Conservation (phyloP, 2,113 vertebrate species). For the Tor tambroides region DNA sequence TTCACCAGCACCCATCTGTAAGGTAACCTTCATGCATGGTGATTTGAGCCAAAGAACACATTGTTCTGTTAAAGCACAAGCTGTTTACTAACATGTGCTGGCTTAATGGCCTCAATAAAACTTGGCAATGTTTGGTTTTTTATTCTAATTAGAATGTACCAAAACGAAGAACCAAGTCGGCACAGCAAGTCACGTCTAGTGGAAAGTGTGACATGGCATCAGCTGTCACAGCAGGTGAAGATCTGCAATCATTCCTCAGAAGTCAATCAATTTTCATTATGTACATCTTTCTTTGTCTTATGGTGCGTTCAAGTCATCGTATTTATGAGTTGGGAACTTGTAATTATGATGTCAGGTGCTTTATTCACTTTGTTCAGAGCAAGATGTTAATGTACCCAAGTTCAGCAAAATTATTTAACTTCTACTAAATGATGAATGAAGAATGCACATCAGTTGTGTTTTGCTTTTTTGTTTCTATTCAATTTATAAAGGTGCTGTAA, state of each 20-base stretch:
- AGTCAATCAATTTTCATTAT: no score
- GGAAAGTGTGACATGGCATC: constrained; percentile 15
- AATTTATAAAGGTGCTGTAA: no score
- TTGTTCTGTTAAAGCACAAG: constrained; percentile 16
- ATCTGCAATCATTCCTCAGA: neutral
- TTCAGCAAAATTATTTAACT: no score
- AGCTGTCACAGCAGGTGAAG: constrained; percentile 57
- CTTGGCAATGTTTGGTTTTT: neutral
- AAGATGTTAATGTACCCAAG: no score
- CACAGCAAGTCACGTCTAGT: neutral
- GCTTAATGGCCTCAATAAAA: neutral
- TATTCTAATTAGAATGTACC: constrained; percentile 42
- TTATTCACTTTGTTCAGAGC: no score
- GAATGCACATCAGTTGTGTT: no score
- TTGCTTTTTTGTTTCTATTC: no score
- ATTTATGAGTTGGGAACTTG: no score
- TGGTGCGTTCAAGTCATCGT: no score
- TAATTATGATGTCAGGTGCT: no score
- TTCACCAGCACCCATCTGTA: constrained; percentile 22
- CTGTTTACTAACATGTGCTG: constrained; percentile 55
- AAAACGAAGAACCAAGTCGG: constrained; percentile 27
- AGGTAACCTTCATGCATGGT: constrained; percentile 40
- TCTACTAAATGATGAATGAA: no score
- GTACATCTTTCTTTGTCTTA: no score
- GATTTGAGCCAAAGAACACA: neutral